A percentile compares a stretch with the other conserved stretches of the same genome.
Evolutionary conservation across 2,797 vertebrate species (phyloP).

Genomic region (Sebastes glaucus): DNA sequence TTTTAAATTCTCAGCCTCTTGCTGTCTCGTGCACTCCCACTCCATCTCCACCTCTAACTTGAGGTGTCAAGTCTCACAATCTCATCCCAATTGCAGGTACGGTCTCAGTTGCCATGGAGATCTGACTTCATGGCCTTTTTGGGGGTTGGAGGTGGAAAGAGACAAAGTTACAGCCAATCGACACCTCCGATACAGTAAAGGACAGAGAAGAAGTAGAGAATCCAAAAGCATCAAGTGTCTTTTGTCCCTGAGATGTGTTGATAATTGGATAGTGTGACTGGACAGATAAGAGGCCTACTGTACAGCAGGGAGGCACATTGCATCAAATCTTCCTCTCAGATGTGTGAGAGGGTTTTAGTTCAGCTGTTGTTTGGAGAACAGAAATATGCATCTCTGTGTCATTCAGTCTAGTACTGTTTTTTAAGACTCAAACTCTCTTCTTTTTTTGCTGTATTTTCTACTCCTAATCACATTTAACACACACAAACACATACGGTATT

Average conservation of each 20-base stretch:
- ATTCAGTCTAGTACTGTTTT: neutral
- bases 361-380: neutral
- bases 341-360: neutral
- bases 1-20: neutral
- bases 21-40: neutral
- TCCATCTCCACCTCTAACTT: neutral
- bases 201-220: neutral
- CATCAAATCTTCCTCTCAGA: neutral
- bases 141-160: conserved; percentile 18
- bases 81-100: conserved; percentile 24
- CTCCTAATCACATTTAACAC: neutral
- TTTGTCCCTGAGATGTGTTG: neutral
- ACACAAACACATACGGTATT: neutral
- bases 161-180: conserved; percentile 30
- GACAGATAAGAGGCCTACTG: neutral
- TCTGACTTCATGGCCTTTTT: conserved; percentile 10
- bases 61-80: neutral
- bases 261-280: conserved; percentile 11
- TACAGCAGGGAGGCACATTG: neutral
- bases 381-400: neutral
- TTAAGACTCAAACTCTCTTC: neutral
- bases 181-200: conserved; percentile 6
- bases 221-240: neutral
- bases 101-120: conserved; percentile 53
- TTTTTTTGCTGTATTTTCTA: neutral